Base-by-base conservation (phyloP, 2,888 invertebrate species). In the Chirona hameri region DNA sequence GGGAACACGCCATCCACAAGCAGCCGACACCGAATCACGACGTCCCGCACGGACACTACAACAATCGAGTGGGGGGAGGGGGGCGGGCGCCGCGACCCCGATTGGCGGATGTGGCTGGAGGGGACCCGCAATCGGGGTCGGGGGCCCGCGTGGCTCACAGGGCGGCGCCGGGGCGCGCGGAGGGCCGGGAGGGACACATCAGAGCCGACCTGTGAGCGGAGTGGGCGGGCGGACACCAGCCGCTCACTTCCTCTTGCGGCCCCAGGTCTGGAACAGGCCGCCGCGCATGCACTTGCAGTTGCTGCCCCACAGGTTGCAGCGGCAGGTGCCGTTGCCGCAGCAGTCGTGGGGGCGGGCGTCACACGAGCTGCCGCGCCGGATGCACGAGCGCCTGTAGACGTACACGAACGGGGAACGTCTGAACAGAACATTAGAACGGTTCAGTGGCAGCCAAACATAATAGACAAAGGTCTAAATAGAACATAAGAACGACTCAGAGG, bases 301-400 rank as follows among this genome's bases (percentile, higher is more conserved):
- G 88, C 93, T 92, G 84, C 95, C 95, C 95, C 95, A 95, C 82
- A 95, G 90, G 89, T 95, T 95, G 91, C 95, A 95, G 85, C 95
- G 91, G 89, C 95, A 95, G 85, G 94, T 93, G 85, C 94, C 93
- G 86, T 93, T 94, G 90, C 93, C 92, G 90, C 95, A 95, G 90
- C 95, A 95, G 88, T 94, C 94, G 85, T 93, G 93, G 21, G 93
- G 93, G 84, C 94, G 91, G 88, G 94, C 93, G 89, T 95, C 95
- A 89, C 95, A 95, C 89, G 93, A 93, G 85, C 93, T 93, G 12
- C 93, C 93, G 85, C 95, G 92, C 86, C 92, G 91, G 86, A 95
- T 91, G 90, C 95, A 95, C 18, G 85, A 85, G 57, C 85, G 82
- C 82, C 85, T 84, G 84, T 79, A 79, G 27, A 79, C 15, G 79